Evolutionary conservation across 2,113 vertebrate species (phyloP).

Genomic region (Epinephelus moara): DNA sequence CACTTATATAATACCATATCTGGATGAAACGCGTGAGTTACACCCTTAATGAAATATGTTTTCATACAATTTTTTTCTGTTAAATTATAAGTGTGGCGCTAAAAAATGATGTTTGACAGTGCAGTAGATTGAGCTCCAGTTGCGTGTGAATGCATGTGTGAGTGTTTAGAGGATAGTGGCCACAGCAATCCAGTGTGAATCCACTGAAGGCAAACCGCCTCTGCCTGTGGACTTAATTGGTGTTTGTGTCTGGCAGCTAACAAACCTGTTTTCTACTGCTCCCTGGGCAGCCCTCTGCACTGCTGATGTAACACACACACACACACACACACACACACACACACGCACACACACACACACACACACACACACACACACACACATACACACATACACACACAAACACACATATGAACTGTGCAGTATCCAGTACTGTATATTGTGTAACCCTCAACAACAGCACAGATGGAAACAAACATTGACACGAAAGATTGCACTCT

Average conservation of each 20-base stretch:
- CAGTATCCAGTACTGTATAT: not conserved
- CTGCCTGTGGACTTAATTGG: constrained; percentile 47
- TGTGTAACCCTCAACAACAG: not conserved
- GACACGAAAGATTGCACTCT: not conserved
- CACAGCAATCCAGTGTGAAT: constrained; percentile 14
- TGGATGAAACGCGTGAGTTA: too few relatives aligned
- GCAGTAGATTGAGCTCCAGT: not conserved
- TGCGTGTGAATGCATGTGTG: not conserved
- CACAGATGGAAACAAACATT: not conserved
- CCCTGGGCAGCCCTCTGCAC: not conserved
- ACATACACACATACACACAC: constrained; percentile 18
- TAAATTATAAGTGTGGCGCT: not conserved
- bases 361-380: not conserved
- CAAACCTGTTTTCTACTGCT: constrained; percentile 40
- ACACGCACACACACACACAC: constrained; percentile 1
- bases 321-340: not conserved
- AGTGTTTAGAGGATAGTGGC: not conserved
- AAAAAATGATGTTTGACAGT: not conserved
- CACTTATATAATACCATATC: too few relatives aligned
- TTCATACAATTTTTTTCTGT: too few relatives aligned
- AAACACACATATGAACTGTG: not conserved
- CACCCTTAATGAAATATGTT: too few relatives aligned
- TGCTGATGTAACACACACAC: constrained; percentile 16
- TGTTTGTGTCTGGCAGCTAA: constrained; percentile 55
- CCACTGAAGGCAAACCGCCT: not conserved